Percentiles rank a stretch among this genome's conserved stretches.
These are phyloP conservation scores for Probaryconus sp. DNA, from an alignment of 1,140 invertebrate genomes.

Conservation along the genomic window DNA sequence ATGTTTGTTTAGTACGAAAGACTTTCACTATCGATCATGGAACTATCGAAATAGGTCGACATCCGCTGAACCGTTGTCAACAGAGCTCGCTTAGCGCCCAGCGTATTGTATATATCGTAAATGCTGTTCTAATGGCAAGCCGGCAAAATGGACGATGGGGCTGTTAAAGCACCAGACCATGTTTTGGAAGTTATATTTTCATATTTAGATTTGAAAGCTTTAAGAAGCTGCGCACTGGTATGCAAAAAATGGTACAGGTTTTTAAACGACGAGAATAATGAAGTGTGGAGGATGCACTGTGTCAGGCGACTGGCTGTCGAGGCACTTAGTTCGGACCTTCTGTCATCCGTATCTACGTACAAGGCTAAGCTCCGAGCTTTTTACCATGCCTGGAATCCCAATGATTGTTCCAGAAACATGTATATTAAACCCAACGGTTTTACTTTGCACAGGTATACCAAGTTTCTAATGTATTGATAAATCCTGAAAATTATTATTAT, in stretches of 20 bases:
- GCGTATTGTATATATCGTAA: no score
- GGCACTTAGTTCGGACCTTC: constrained; percentile 93
- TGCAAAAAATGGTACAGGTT: constrained; percentile 96
- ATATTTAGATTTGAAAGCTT: constrained; percentile 91
- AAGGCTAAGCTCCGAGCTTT: constrained; percentile 97
- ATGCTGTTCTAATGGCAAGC: no score
- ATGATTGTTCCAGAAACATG: constrained; percentile 97
- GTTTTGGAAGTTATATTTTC: constrained; percentile 97
- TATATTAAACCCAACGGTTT: constrained; percentile 98
- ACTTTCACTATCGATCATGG: no score
- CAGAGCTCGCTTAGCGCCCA: no score
- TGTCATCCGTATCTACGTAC: constrained; percentile 92
- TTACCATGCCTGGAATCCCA: constrained; percentile 97
- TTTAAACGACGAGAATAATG: constrained; percentile 95
- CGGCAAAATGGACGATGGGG: constrained; percentile 75
- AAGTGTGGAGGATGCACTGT: constrained; percentile 96
- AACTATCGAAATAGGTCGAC: no score
- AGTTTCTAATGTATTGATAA: constrained; percentile 1
- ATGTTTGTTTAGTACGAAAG: no score
- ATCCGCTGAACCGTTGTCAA: no score
- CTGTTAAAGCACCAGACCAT: constrained; percentile 82
- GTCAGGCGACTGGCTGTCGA: constrained; percentile 92
- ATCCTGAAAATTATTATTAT: constrained; percentile 5
- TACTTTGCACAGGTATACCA: constrained; percentile 89
- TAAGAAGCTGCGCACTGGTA: constrained; percentile 93